Evolutionary conservation across 2,888 invertebrate genomes (phyloP), one percentile per base, ranked within the genome.

Genomic region (Lottia gigantea): DNA sequence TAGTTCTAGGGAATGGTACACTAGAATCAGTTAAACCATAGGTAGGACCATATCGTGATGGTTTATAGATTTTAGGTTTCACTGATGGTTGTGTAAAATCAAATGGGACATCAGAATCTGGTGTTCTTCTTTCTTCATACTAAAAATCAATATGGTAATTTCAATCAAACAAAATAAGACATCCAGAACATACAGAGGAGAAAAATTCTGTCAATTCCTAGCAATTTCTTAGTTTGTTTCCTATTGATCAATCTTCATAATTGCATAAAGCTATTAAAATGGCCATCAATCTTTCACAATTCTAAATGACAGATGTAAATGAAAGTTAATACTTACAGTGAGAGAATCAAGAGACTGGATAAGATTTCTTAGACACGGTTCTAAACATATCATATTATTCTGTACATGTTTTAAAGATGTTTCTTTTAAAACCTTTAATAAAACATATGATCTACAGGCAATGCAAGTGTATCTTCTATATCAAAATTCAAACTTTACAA

Each of bases 1-100:
- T 96, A 0, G 97, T 97, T 68, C 95, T 91, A 0, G 97, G 97
- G 88, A 96, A 98, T 0, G 97, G 97, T 79, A 98, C 94, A 85
- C 94, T 95, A 11, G 94, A 85, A 73, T 90, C 90, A 70, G 88
- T 87, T 76, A 85, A 85, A 71, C 81, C 82, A 78, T 72, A 40
- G 19, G 16, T n/a, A 12, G 45, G 19, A 64, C 45, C n/a, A 68
- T 26, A 47, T 46, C 55, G 4, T 45, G 72, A 71, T 15, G 73
- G 74, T 14, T 71, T 67, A 49, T 67, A 68, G 23, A 66, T 47
- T 11, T 70, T 64, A 8, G 71, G 45, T 66, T 71, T 72, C 61
- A 74, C 61, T 15, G 76, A 23, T 46, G 65, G 23, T 26, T 62
- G 70, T 19, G 72, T 55, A 47, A 74, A 74, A n/a, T 73, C 74